Percentiles rank a stretch among this genome's conserved stretches.
Conservation (phyloP, 2,888 invertebrate species). For the Spodoptera picta region DNA sequence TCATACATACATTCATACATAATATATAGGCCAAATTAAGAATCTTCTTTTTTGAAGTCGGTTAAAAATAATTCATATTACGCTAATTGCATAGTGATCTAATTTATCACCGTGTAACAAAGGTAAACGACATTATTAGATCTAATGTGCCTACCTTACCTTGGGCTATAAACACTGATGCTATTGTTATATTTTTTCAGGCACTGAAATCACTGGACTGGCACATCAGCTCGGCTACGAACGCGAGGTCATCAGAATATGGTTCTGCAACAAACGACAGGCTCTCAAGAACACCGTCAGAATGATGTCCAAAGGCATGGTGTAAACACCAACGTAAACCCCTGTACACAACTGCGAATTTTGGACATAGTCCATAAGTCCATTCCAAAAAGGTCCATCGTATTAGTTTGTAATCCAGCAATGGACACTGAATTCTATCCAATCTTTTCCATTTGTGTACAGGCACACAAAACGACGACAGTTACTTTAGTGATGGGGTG, state of each 20-base stretch:
- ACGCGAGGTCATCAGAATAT: conserved; percentile 98
- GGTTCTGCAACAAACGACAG: conserved; percentile 99
- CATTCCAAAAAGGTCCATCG: conserved; percentile 47
- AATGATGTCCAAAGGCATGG: conserved; percentile 97
- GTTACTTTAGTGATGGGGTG: conserved; percentile 61
- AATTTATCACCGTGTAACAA: conserved; percentile 9
- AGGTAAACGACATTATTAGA: conserved; percentile 9
- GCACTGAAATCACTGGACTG: conserved; percentile 98
- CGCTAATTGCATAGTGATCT: no score
- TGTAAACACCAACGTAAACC: conserved; percentile 78
- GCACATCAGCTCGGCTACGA: conserved; percentile 99
- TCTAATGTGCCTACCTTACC: conserved; percentile 6
- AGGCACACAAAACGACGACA: conserved; percentile 35
- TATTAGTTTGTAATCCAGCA: conserved; percentile 45
- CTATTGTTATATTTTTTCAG: conserved; percentile 86
- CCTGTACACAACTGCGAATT: conserved; percentile 38
- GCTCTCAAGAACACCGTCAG: conserved; percentile 99
- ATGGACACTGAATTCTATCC: conserved; percentile 39
- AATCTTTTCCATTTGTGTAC: conserved; percentile 36
- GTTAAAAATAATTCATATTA: no score
- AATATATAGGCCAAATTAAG: no score
- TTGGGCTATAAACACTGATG: conserved; percentile 25
- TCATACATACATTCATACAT: no score
- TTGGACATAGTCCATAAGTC: conserved; percentile 42
- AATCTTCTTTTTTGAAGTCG: no score